Evolutionary conservation across 2,113 vertebrate genomes (phyloP), one percentile per base, ranked within the genome.

Genomic region (Aythya baeri): DNA sequence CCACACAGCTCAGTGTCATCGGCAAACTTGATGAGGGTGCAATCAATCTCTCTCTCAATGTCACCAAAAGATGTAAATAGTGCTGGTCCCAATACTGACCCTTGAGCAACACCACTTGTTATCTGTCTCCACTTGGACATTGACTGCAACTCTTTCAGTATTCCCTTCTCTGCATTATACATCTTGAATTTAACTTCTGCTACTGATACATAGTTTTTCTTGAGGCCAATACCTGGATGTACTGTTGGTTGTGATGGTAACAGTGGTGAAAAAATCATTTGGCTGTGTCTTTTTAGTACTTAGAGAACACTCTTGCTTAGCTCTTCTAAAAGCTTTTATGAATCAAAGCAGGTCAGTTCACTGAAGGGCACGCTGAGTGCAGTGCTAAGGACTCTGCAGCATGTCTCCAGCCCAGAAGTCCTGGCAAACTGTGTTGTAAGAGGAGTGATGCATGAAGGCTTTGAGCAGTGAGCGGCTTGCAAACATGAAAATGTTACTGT

Each of bases 381-480:
- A 49, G 31, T 32, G 32, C 18, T 59, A 36, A 46, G 43, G 50
- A 65, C 6, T 18, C 26, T 75, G 68, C 2, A 73, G 23, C 43
- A 31, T 36, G 16, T 2, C 7, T 12, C 17, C 27, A 76, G 29
- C 34, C 31, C 38, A 43, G 25, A 84, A 83, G 8, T 61, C 11
- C 6, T 8, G 34, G 54, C 20, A 49, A 36, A 17, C 36, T 0
- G 0, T 8, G 3, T 9, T 29, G 32, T 25, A 22, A 87, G 50
- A 77, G 25, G 16, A 65, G 13, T 13, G 17, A 29, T 72, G 9
- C 16, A 41, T 21, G 7, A 38, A 88, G 12, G 31, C 4, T 79
- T 34, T 55, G 21, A 43, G 26, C 2, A 3, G 16, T 16, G 5
- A 17, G 25, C 17, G 10, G 7, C 25, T 72, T 66, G 52, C 52